Evolutionary conservation across 2,797 vertebrate species (phyloP), one percentile per base, ranked within the genome.

Genomic region (Myripristis murdjan): DNA sequence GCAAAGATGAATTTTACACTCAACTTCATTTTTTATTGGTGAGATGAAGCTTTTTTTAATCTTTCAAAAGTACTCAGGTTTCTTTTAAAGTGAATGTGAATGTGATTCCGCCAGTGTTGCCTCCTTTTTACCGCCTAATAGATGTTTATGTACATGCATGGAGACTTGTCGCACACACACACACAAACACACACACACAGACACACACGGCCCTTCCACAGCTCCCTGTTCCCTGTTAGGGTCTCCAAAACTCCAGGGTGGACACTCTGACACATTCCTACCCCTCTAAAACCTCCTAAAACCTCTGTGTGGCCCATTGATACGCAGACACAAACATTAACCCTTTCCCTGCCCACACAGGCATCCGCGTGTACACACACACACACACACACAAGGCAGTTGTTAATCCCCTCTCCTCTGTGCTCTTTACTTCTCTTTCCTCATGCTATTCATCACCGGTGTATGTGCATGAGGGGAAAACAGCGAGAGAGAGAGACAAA

Each of bases 261-360:
- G 74, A 83, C 64, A 70, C 70, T 9, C 43, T 51, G 48, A 51
- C 11, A 81, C 75, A 87, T 85, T 85, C 70, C 70, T 59, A 8
- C 61, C 69, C 64, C 20, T 69, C 73, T 55, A 78, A 84, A 83
- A 85, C 70, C 20, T 41, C 67, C 73, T 55, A 78, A 84, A 83
- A 85, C 70, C 20, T 41, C 67, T 69, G 72, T 75, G 80, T 73
- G 75, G 64, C 66, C 83, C 69, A 83, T 75, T 84, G 78, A 87
- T 83, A 81, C 70, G 48, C 35, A 55, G 47, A 71, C 23, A 84
- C 71, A 81, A 70, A 82, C 78, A 80, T 80, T 73, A 86, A 84
- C 77, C 73, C 77, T 79, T 82, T 81, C 44, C 62, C 35, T 59
- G 57, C 46, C 31, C 8, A 20, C n/a, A 33, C 44, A 47, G 12